A percentile compares a stretch with the other conserved stretches of the same genome.
These are phyloP conservation scores for Regulus satrapa DNA, from an alignment of 2,113 vertebrate species.

Conservation along the genomic window DNA sequence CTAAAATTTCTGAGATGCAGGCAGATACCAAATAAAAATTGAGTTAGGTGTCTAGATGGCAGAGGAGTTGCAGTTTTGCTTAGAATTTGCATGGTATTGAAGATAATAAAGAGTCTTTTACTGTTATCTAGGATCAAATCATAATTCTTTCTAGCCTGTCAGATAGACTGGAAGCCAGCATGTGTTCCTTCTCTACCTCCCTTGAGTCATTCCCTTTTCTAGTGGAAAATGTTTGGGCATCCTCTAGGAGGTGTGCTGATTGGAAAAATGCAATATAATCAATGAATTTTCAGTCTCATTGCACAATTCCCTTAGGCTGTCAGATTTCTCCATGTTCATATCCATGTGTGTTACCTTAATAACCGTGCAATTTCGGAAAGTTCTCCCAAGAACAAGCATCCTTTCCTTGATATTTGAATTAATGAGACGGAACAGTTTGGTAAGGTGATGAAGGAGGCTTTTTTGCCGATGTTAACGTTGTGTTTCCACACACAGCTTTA, in stretches of 20 bases:
- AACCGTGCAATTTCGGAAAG: background rate
- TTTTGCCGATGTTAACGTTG: background rate
- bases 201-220: background rate
- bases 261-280: background rate
- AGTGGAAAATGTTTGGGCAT: background rate
- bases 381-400: background rate
- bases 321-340: background rate
- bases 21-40: background rate
- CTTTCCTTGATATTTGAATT: background rate
- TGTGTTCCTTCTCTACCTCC: background rate
- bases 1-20: background rate
- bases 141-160: background rate
- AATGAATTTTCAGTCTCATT: background rate
- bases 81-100: background rate
- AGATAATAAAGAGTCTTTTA: background rate
- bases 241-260: background rate
- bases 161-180: background rate
- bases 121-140: background rate
- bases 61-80: background rate
- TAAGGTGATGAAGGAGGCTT: background rate
- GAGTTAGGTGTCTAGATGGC: background rate
- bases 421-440: background rate
- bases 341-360: background rate
- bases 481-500: constrained; percentile 13
- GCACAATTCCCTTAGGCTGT: background rate